Percentiles rank a stretch among this genome's conserved stretches.
phyloP scores from a whole-genome alignment of 2,797 vertebrate species.

The Gymnothorax javanicus region DNA sequence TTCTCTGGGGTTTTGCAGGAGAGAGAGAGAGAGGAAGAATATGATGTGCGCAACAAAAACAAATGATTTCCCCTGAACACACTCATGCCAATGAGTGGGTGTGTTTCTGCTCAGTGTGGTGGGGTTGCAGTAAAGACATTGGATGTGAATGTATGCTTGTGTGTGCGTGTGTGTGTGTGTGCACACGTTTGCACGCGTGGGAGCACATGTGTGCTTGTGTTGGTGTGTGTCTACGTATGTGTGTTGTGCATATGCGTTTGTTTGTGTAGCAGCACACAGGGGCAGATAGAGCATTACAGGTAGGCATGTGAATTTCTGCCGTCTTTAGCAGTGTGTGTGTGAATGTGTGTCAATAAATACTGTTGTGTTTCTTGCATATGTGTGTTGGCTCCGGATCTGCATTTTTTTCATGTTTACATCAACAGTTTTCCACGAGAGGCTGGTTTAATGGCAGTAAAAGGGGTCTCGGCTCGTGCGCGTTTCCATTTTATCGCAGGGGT shows the following conservation, averaged over 20 bases:
- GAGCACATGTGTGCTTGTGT: not conserved
- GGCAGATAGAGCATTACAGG: too few species aligned
- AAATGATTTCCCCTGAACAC: not conserved
- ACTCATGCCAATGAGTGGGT: not conserved
- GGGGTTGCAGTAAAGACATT: not conserved
- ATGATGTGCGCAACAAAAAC: not conserved
- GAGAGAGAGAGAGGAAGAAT: not conserved
- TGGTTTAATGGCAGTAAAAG: not conserved
- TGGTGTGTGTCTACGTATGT: not conserved
- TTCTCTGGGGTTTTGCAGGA: conserved; percentile 18
- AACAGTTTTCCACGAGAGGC: not conserved
- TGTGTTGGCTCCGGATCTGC: too few species aligned
- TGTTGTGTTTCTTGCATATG: too few species aligned
- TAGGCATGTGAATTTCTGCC: too few species aligned
- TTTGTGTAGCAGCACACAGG: not conserved
- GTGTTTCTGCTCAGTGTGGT: not conserved
- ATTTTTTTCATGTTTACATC: not conserved
- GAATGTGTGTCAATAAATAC: too few species aligned
- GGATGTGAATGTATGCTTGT: too few species aligned
- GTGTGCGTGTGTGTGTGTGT: not conserved
- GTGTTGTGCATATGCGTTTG: not conserved
- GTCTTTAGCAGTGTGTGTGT: too few species aligned
- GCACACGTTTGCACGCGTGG: not conserved
- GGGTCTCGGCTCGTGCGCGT: conserved; percentile 16
- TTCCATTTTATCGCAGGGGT: not conserved